Base-by-base conservation (phyloP, 2,113 vertebrate genomes). In the Athene cunicularia region DNA sequence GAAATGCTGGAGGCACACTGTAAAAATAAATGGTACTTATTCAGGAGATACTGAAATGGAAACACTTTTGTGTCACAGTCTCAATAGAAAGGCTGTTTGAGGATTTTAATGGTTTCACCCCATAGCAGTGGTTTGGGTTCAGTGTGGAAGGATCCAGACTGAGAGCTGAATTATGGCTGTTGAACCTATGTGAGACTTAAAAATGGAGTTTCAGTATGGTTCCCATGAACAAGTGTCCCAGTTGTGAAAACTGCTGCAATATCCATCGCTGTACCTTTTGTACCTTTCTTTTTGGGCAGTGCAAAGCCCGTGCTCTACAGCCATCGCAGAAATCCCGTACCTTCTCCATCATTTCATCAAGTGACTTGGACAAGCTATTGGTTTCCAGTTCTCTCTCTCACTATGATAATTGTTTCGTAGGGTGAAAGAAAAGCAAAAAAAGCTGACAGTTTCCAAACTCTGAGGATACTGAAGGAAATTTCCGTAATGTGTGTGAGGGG, bases 1-100 rank as follows among this genome's bases (percentile, higher is more conserved):
- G 91, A 96, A 95, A 95, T 83, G 91, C 94, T 95, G 82, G 88
- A 96, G 91, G 84, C 80, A 0, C 59, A 30, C 81, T 91, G 71
- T 87, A 82, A 76, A 95, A 90, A 83, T 88, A 85, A 90, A 63
- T 68, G 21, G 55, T 92, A 72, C 66, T 94, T 94, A 66, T 64
- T 94, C 70, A 75, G 84, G 87, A 80, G 77, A 73, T 50, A 19
- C n/a, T 70, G 76, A 89, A 93, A 86, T 90, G 84, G 81, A 80
- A 94, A 90, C n/a, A 33, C 35, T 89, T 87, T 67, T 21, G 37
- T 93, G 76, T 79, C 80, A 63, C 73, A 68, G 28, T 68, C 70
- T 72, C 71, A 66, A 6, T 59, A 62, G 95, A 52, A 95, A 94
- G 70, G 45, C 84, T 87, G 62, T 70, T 73, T 83, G 77, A 76